These are phyloP conservation scores for Odontocolon sp. DNA, from an alignment of 2,888 invertebrate species.

Conservation along the genomic window DNA sequence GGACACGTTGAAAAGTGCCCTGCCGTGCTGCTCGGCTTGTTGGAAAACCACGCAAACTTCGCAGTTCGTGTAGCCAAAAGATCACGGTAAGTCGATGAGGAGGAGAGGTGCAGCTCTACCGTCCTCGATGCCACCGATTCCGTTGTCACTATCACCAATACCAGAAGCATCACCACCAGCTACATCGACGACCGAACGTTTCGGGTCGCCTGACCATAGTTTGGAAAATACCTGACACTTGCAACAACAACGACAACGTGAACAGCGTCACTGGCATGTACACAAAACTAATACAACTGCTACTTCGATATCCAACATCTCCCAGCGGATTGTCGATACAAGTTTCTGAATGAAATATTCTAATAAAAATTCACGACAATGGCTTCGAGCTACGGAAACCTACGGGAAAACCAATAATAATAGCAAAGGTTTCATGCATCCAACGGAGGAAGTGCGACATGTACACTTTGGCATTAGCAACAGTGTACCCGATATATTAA, in stretches of 20 bases:
- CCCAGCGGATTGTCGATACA: slow-evolving; percentile 45
- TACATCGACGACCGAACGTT: slow-evolving; percentile 5
- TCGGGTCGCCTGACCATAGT: slow-evolving; percentile 11
- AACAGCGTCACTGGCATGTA: background rate
- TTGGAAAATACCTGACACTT: slow-evolving; percentile 43
- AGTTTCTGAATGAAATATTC: slow-evolving; percentile 30
- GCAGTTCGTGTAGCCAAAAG: slow-evolving; percentile 83
- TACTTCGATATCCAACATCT: slow-evolving; percentile 29
- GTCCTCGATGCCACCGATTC: slow-evolving; percentile 12
- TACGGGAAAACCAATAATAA: background rate
- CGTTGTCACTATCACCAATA: slow-evolving; percentile 21
- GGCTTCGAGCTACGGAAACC: background rate
- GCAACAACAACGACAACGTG: background rate
- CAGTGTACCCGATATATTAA: slow-evolving; percentile 10
- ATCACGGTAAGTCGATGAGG: slow-evolving; percentile 28
- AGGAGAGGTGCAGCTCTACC: slow-evolving; percentile 22
- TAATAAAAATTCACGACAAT: background rate
- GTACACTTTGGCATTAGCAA: background rate
- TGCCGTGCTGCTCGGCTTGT: slow-evolving; percentile 91
- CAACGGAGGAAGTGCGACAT: background rate
- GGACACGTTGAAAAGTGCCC: slow-evolving; percentile 92
- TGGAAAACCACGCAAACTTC: slow-evolving; percentile 87
- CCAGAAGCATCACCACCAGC: slow-evolving; percentile 3
- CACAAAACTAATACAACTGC: background rate
- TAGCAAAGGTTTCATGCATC: background rate